Percentiles rank a stretch among this genome's conserved stretches.
Conservation (phyloP, 1,140 invertebrate species). For the Pachypeltis micranthus region DNA sequence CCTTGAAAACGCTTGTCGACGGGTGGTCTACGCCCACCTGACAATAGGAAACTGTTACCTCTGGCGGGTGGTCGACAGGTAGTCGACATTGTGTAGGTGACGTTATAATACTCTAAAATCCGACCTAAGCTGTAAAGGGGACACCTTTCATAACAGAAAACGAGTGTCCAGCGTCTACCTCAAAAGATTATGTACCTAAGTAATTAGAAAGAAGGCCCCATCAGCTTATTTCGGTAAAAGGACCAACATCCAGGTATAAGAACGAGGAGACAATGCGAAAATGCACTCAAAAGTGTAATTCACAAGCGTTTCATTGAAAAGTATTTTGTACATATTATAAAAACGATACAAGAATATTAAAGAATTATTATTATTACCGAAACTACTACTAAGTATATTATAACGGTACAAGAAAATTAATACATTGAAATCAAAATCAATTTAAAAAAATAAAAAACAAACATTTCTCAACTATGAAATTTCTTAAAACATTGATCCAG, state of each 20-base stretch:
- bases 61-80: slow-evolving; percentile 8
- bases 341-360: slow-evolving; percentile 5
- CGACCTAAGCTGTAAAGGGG: slow-evolving; percentile 1
- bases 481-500: slow-evolving; percentile 8
- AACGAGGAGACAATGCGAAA: slow-evolving; percentile 5
- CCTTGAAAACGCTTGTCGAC: background rate
- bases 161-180: slow-evolving; percentile 5
- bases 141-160: slow-evolving; percentile 4
- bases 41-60: slow-evolving; percentile 1
- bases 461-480: slow-evolving; percentile 7
- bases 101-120: slow-evolving; percentile 4
- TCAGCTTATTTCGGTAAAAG: background rate
- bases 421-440: slow-evolving; percentile 8
- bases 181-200: slow-evolving; percentile 4
- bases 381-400: background rate
- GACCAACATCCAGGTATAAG: background rate
- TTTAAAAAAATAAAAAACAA: background rate
- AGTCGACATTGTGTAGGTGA: slow-evolving; percentile 3
- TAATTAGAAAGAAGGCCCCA: slow-evolving; percentile 4
- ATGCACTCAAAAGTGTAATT: background rate
- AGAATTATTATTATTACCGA: slow-evolving; percentile 10
- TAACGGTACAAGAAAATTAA: slow-evolving; percentile 2
- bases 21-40: background rate
- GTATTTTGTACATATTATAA: slow-evolving; percentile 8
- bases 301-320: background rate